Conservation (phyloP, 2,797 vertebrate species). For the Pyrocephalus nanus region DNA sequence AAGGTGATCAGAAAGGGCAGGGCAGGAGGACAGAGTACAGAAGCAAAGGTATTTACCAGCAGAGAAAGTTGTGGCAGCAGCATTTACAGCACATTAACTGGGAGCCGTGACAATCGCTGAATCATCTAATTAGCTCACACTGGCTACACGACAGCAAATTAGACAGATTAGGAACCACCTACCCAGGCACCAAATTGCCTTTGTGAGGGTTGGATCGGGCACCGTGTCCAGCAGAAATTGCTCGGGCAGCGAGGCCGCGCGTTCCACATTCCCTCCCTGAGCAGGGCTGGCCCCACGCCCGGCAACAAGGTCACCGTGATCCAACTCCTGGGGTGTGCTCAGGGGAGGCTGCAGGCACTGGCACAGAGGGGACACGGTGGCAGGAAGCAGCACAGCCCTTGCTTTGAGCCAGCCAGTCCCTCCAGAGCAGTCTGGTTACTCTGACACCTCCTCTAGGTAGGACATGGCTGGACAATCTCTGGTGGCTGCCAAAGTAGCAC, state of each 20-base stretch:
- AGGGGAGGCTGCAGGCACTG: constrained; percentile 35
- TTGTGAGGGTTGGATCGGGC: constrained; percentile 30
- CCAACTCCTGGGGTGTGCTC: constrained; percentile 19
- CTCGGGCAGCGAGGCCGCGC: background rate
- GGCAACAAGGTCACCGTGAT: constrained; percentile 30
- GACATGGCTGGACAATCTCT: background rate
- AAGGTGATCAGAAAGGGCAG: background rate
- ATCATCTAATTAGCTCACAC: constrained; percentile 54
- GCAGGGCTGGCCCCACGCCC: constrained; percentile 15
- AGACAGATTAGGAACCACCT: constrained; percentile 59
- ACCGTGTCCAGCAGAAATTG: constrained; percentile 27
- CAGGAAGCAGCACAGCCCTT: background rate
- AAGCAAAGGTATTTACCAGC: constrained; percentile 6
- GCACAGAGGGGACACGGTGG: background rate
- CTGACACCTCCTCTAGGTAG: background rate
- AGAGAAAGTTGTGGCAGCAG: background rate
- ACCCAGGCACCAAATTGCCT: constrained; percentile 43
- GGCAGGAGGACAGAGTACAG: background rate
- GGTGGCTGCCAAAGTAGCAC: background rate
- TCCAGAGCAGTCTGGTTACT: background rate
- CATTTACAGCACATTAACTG: constrained; percentile 5
- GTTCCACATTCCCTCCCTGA: constrained; percentile 6
- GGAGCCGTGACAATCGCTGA: constrained; percentile 57
- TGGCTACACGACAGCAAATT: constrained; percentile 56
- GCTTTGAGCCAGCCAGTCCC: background rate